Evolutionary conservation across 2,888 invertebrate genomes (phyloP).

Genomic region (Drosophila formosana): DNA sequence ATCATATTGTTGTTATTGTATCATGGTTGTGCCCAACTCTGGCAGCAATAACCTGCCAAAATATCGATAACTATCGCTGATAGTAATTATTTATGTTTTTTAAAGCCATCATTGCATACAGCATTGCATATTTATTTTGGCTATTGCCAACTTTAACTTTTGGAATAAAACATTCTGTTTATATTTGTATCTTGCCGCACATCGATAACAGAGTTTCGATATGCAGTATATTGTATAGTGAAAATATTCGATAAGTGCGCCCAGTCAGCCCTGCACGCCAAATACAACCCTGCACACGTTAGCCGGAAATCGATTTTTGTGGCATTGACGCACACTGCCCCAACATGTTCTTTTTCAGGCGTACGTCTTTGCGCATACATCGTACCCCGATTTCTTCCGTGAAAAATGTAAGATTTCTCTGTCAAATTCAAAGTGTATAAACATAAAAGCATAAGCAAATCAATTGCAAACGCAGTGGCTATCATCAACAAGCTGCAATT

Average conservation of each 20-base stretch:
- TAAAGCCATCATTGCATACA: no score
- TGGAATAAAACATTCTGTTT: no score
- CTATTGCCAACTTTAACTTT: no score
- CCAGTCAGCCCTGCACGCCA: constrained; percentile 46
- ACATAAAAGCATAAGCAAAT: constrained; percentile 33
- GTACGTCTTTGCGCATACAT: constrained; percentile 84
- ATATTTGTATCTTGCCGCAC: neutral
- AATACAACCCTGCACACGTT: constrained; percentile 45
- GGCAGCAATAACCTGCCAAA: neutral
- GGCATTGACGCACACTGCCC: constrained; percentile 70
- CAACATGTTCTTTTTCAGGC: constrained; percentile 85
- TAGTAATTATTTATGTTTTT: no score
- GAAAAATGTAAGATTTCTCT: constrained; percentile 82
- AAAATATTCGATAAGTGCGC: constrained; percentile 31
- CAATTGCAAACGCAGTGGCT: constrained; percentile 10
- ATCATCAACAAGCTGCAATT: constrained; percentile 15
- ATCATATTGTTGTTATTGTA: constrained; percentile 51
- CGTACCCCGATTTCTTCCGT: constrained; percentile 81
- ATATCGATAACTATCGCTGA: constrained; percentile 35
- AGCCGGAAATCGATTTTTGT: constrained; percentile 57
- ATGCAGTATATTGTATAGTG: no score
- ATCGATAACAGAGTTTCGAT: neutral
- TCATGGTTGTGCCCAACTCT: constrained; percentile 22
- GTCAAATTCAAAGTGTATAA: constrained; percentile 52
- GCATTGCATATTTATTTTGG: no score